Conservation (phyloP, 2,797 vertebrate genomes). For the Varecia variegata region DNA sequence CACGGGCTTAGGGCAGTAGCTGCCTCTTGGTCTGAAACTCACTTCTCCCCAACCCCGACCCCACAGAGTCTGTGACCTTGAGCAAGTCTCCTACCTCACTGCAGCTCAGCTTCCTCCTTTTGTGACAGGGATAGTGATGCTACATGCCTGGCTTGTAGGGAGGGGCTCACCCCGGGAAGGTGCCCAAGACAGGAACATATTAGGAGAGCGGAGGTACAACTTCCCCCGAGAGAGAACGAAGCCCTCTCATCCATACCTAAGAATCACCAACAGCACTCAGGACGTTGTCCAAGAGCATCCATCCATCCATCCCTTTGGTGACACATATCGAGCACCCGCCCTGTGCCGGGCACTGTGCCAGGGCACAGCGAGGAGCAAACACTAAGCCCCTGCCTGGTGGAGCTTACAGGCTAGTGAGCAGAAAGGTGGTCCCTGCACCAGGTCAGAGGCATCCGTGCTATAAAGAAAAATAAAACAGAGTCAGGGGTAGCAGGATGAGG, state of each 20-base stretch:
- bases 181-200: background rate
- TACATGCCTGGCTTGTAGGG: background rate
- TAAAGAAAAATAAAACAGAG: background rate
- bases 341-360: background rate
- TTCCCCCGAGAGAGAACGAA: background rate
- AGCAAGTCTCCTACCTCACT: background rate
- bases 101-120: background rate
- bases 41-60: background rate
- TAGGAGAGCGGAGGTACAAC: background rate
- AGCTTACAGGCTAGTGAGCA: background rate
- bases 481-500: background rate
- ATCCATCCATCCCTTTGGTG: background rate
- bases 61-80: background rate
- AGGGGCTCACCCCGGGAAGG: background rate
- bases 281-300: background rate
- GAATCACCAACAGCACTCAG: background rate
- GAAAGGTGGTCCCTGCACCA: background rate
- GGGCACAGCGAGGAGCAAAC: background rate
- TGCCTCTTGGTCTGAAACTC: background rate
- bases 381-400: background rate
- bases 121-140: background rate
- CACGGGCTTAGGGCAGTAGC: background rate
- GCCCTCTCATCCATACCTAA: background rate
- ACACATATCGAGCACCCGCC: fast-evolving
- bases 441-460: background rate